Base-by-base conservation (phyloP, 2,888 invertebrate species). In the Formica aserva region DNA sequence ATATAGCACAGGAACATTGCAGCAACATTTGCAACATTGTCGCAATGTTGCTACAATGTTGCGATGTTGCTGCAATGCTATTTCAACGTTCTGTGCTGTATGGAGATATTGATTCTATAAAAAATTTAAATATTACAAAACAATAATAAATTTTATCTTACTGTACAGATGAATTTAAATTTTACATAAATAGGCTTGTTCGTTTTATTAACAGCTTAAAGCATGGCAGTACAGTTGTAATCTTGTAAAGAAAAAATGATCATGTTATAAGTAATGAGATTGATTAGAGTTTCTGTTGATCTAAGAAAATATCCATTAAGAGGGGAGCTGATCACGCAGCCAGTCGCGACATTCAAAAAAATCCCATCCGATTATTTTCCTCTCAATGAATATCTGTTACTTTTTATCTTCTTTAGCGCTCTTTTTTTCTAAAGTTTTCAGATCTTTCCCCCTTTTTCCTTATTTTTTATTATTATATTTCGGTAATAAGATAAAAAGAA, bases 231-330 rank as follows among this genome's bases (percentile, higher is more conserved):
- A n/a, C 9, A 5, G 8, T 32, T 15, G 8, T 52, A 52, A 35
- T 22, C 0, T 11, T 72, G 26, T 26, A 6, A 38, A 18, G 11
- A 26, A 6, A 57, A 26, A 18, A 72, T 55, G 35, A 57, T 72
- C 35, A 22, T 15, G 4, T 32, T 11, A 18, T 22, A 55, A 38
- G 6, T 72, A 38, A 57, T 26, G 38, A 26, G 38, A 32, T 18
- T 72, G 35, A 9, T 55, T 72, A 55, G 22, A 72, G 55, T 72
- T 55, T 18, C 35, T 38, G 8, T 11, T 11, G 13, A 6, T 38
- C 55, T 72, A 18, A 57, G 6, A 72, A 72, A 72, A 57, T 35
- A 72, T 38, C 38, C 35, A 57, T 72, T 38, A 57, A 26, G 26
- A 72, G 57, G 18, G 55, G 26, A 72, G 57, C 38, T 3, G 26